Evolutionary conservation across 2,888 invertebrate genomes (phyloP).

Genomic region (Drosophila anceps): DNA sequence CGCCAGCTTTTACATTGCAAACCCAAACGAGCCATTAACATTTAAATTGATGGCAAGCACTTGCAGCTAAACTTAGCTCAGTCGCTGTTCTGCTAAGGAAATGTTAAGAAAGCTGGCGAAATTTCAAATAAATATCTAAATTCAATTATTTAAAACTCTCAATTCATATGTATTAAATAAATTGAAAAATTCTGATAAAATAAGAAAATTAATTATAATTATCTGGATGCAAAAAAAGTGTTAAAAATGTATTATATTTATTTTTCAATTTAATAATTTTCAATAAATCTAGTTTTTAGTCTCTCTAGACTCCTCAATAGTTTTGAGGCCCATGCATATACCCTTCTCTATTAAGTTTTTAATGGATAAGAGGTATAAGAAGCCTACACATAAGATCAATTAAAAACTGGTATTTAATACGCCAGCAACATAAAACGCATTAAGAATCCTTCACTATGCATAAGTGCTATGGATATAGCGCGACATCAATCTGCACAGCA

Average conservation of each 20-base stretch:
- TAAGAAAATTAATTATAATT: neutral
- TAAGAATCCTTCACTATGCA: conserved; percentile 57
- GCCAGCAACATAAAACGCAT: conserved; percentile 53
- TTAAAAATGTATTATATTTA: neutral
- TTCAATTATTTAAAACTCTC: neutral
- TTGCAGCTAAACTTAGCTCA: conserved; percentile 47
- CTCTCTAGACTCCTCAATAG: neutral
- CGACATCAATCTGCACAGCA: conserved; percentile 52
- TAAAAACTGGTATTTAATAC: conserved; percentile 63
- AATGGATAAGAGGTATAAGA: conserved; percentile 6
- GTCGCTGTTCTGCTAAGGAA: conserved; percentile 33
- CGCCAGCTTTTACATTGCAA: conserved; percentile 56
- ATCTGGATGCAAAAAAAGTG: neutral
- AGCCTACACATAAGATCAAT: conserved; percentile 43
- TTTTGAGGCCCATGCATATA: neutral
- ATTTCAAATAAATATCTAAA: neutral
- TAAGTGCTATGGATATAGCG: conserved; percentile 43
- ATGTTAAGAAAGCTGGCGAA: conserved; percentile 39
- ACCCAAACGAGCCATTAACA: conserved; percentile 71
- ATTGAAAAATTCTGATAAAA: too few relatives aligned
- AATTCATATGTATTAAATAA: neutral
- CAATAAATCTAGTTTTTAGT: neutral
- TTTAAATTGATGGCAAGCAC: conserved; percentile 73
- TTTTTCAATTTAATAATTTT: neutral
- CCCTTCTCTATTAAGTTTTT: neutral